phyloP scores from a whole-genome alignment of 2,797 vertebrate species.

The Neomorphus geoffroyi region DNA sequence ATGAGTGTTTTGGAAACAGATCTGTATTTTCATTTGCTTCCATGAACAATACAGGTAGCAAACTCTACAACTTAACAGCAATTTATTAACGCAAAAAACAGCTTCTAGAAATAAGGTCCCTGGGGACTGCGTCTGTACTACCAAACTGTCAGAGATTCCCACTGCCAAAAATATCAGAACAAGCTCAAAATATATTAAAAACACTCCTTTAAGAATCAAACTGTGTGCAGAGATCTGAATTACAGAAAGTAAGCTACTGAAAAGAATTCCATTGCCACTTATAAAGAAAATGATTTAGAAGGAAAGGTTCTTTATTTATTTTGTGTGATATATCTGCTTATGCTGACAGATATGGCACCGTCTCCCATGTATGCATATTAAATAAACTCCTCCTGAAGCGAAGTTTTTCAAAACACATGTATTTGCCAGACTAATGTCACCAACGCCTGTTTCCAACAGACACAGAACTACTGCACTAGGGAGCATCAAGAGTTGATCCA shows the following conservation, averaged over 20 bases:
- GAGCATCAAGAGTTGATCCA: not conserved
- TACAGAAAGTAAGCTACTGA: not conserved
- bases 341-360: not conserved
- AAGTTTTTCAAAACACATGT: not conserved
- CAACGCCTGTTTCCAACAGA: not conserved
- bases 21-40: not conserved
- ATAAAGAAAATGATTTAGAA: not conserved
- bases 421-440: not conserved
- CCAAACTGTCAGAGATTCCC: not conserved
- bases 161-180: not conserved
- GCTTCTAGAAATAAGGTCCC: not conserved
- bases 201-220: not conserved
- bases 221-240: not conserved
- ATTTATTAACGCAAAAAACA: not conserved
- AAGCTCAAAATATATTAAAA: not conserved
- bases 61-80: not conserved
- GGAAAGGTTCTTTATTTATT: not conserved
- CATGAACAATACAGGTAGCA: not conserved
- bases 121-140: not conserved
- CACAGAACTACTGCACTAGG: not conserved
- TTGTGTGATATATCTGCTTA: not conserved
- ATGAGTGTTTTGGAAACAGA: not conserved
- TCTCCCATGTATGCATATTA: not conserved
- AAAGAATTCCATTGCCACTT: not conserved
- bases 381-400: not conserved